A percentile compares a stretch with the other conserved stretches of the same genome.
Conservation (phyloP, 2,113 vertebrate genomes). For the Talpa occidentalis region DNA sequence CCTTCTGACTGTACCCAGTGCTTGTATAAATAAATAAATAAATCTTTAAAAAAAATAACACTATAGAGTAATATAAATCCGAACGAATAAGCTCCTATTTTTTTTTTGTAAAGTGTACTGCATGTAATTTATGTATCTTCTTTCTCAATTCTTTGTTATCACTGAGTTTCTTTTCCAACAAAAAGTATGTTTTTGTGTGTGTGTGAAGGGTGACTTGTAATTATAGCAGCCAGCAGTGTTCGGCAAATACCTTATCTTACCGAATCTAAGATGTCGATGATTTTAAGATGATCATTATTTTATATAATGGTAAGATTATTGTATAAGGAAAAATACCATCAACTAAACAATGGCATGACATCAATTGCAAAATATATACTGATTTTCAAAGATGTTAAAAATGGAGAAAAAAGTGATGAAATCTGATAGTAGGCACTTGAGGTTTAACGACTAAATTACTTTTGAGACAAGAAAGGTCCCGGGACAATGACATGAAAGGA, state of each 20-base stretch:
- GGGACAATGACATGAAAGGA: no score
- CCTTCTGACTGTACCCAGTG: no score
- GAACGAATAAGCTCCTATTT: background rate
- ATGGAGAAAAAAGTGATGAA: background rate
- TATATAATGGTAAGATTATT: background rate
- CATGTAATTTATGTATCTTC: background rate
- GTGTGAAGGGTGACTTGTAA: background rate
- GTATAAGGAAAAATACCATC: background rate
- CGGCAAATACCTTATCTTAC: background rate
- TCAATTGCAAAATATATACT: background rate
- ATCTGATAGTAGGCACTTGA: background rate
- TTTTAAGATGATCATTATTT: background rate
- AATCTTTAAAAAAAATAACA: no score
- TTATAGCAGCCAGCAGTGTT: background rate
- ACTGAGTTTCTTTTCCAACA: background rate
- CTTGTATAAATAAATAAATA: no score
- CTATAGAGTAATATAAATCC: background rate
- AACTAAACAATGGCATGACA: background rate
- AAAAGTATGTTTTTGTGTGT: background rate
- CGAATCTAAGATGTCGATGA: background rate
- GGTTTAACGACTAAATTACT: background rate
- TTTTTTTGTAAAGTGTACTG: background rate
- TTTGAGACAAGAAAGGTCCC: background rate
- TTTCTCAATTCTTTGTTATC: background rate
- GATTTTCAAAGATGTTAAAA: slow-evolving; percentile 10